phyloP scores from a whole-genome alignment of 2,797 vertebrate species.

The Anomalospiza imberbis region DNA sequence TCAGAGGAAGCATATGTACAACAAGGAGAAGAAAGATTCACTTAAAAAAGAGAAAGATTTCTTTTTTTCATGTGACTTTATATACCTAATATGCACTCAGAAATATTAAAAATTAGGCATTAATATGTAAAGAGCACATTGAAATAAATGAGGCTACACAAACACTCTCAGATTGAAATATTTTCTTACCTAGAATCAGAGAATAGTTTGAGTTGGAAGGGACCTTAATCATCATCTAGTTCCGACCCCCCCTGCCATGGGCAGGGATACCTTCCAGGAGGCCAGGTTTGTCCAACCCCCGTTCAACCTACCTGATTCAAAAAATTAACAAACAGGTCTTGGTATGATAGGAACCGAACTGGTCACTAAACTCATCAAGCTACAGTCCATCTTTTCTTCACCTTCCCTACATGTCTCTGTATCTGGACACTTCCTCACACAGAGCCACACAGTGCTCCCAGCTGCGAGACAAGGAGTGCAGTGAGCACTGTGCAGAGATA shows the following conservation, averaged over 20 bases:
- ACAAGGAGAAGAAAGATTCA: not conserved
- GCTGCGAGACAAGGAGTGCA: fast-evolving
- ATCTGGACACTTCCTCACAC: not conserved
- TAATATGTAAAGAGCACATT: not conserved
- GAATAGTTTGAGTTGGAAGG: not conserved
- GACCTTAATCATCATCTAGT: not conserved
- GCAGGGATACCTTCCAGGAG: not conserved
- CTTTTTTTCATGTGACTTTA: not conserved
- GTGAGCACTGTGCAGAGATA: not conserved
- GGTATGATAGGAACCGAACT: not conserved
- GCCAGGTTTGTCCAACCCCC: not conserved
- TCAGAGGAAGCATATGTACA: not conserved
- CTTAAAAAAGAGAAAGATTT: not conserved
- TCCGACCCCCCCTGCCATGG: not conserved
- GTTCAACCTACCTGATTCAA: not conserved
- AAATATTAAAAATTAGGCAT: not conserved
- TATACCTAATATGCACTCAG: not conserved
- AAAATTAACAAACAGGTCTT: not conserved
- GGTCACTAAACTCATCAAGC: not conserved
- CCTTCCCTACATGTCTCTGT: not conserved
- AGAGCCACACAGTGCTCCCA: not conserved
- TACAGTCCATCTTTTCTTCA: not conserved
- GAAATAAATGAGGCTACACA: not conserved
- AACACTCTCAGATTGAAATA: not conserved
- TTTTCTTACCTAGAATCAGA: not conserved